These are phyloP conservation scores for Drosophila albomicans DNA, from an alignment of 1,140 invertebrate genomes.

Conservation along the genomic window DNA sequence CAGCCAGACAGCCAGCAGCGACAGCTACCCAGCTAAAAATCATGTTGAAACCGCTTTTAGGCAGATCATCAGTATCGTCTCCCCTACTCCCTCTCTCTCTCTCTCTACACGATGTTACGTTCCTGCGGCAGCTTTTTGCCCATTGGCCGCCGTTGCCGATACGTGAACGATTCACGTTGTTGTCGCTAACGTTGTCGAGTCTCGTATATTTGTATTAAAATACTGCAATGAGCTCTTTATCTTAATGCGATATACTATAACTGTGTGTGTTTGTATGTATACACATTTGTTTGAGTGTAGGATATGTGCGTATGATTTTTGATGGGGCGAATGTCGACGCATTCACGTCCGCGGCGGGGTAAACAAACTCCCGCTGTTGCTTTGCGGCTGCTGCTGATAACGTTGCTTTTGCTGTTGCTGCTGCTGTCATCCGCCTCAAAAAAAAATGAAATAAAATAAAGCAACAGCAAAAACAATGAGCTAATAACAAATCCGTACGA, in stretches of 20 bases:
- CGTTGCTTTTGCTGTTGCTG: slow-evolving; percentile 16
- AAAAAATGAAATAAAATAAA: slow-evolving; percentile 60
- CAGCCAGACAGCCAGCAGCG: slow-evolving; percentile 2
- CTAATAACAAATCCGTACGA: slow-evolving; percentile 62
- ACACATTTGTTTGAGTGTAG: slow-evolving; percentile 3
- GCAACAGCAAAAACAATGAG: slow-evolving; percentile 55
- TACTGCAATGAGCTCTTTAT: slow-evolving; percentile 56
- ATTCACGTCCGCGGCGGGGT: slow-evolving; percentile 46
- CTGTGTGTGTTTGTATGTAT: not conserved
- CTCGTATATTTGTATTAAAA: slow-evolving; percentile 47
- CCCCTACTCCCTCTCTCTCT: not conserved
- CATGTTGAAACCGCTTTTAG: slow-evolving; percentile 43
- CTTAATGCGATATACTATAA: slow-evolving; percentile 32
- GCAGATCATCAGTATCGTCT: slow-evolving; percentile 34
- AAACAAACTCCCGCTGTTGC: slow-evolving; percentile 50
- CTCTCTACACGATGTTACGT: too few species aligned
- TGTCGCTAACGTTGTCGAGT: slow-evolving; percentile 5
- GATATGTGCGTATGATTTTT: slow-evolving; percentile 37
- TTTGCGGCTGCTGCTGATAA: slow-evolving; percentile 40
- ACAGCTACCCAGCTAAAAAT: slow-evolving; percentile 49
- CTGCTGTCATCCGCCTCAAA: slow-evolving; percentile 7
- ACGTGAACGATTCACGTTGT: slow-evolving; percentile 49
- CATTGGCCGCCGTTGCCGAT: slow-evolving; percentile 15
- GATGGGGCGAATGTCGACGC: slow-evolving; percentile 27
- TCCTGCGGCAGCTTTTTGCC: not conserved